These are phyloP conservation scores for Sparidentex hasta DNA, from an alignment of 2,797 vertebrate genomes.

Conservation along the genomic window DNA sequence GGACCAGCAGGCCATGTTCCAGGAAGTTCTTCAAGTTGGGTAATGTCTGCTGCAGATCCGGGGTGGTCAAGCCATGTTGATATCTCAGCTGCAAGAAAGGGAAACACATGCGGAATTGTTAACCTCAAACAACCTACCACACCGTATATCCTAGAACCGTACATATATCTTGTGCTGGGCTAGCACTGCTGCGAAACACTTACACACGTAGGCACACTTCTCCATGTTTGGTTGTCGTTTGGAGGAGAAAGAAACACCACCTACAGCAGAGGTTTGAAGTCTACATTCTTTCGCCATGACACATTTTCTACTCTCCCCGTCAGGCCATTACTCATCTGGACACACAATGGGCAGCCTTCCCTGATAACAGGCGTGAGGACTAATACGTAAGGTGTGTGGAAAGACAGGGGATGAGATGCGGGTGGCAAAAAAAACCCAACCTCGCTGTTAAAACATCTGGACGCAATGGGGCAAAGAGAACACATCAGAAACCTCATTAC, in stretches of 20 bases:
- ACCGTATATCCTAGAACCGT: conserved; percentile 7
- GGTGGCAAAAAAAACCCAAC: conserved; percentile 62
- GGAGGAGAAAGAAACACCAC: conserved; percentile 64
- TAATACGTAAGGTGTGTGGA: conserved; percentile 76
- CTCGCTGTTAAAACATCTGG: conserved; percentile 62
- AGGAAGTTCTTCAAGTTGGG: conserved; percentile 98
- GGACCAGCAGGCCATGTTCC: conserved; percentile 95
- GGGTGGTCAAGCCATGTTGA: conserved; percentile 95
- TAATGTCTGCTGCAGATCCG: conserved; percentile 97
- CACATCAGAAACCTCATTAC: conserved; percentile 33
- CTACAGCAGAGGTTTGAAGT: conserved; percentile 55
- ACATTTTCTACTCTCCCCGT: conserved; percentile 51
- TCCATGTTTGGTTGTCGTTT: conserved; percentile 50
- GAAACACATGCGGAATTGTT: conserved; percentile 52
- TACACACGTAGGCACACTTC: conserved; percentile 41
- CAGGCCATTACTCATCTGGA: conserved; percentile 75
- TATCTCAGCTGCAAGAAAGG: conserved; percentile 92
- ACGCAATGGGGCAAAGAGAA: conserved; percentile 58
- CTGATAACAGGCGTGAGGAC: conserved; percentile 72
- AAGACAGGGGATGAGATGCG: conserved; percentile 67
- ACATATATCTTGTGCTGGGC: conserved; percentile 10
- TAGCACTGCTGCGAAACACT: conserved; percentile 1
- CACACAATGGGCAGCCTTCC: conserved; percentile 70
- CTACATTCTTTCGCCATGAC: conserved; percentile 76
- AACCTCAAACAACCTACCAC: conserved; percentile 57